These are phyloP conservation scores for Muntiacus reevesi DNA, from an alignment of 2,113 vertebrate genomes.

Conservation along the genomic window DNA sequence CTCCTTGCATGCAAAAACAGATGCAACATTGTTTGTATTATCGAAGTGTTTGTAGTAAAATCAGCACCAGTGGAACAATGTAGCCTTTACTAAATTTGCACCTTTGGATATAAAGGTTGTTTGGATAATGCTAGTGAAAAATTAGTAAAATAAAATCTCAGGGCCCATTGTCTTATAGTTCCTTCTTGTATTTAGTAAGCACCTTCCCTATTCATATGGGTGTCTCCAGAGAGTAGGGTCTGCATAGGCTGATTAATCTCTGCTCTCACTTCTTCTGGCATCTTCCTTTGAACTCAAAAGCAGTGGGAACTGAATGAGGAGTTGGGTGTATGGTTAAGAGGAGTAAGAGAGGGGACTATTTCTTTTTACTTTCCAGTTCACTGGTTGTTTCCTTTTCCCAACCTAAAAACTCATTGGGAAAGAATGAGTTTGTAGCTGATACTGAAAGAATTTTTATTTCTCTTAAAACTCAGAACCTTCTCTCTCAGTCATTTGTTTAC, in stretches of 20 bases:
- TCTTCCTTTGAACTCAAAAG: background rate
- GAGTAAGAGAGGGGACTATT: background rate
- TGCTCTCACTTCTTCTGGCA: background rate
- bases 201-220: background rate
- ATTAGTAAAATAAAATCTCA: background rate
- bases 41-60: background rate
- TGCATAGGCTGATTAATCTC: background rate
- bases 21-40: background rate
- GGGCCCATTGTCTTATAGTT: background rate
- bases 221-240: background rate
- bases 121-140: background rate
- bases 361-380: background rate
- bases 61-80: background rate
- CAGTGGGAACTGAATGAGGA: background rate
- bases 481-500: background rate
- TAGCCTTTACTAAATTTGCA: background rate
- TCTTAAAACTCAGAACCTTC: background rate
- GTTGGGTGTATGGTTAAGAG: background rate
- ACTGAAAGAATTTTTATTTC: background rate
- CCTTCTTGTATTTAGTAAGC: background rate
- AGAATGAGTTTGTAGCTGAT: background rate
- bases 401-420: background rate
- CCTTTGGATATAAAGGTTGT: background rate
- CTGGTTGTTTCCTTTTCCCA: background rate
- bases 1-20: background rate